phyloP scores from a whole-genome alignment of 2,888 invertebrate genomes.

The Hymenopus coronatus region DNA sequence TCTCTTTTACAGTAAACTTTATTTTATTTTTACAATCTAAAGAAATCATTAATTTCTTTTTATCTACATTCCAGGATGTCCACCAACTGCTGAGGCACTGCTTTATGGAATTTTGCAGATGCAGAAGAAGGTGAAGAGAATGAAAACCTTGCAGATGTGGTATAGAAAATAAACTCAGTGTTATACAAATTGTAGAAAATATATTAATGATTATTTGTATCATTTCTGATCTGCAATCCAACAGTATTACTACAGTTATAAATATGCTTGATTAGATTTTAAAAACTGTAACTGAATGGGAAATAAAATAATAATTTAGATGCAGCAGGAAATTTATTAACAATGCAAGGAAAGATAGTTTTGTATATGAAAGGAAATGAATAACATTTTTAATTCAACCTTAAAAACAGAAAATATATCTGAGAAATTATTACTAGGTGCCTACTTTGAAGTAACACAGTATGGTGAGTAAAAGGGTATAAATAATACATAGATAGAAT shows the following conservation, averaged over 20 bases:
- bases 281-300: not conserved
- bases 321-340: not conserved
- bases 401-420: too few species aligned
- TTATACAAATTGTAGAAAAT: not conserved
- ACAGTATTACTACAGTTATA: not conserved
- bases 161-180: constrained; percentile 74
- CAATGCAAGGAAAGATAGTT: too few species aligned
- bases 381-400: too few species aligned
- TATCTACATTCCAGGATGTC: constrained; percentile 66
- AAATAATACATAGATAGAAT: too few species aligned
- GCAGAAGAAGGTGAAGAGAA: constrained; percentile 96
- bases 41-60: too few species aligned
- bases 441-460: too few species aligned
- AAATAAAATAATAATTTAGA: not conserved
- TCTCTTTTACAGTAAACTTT: too few species aligned
- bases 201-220: not conserved
- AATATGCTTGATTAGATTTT: not conserved
- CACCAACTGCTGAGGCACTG: constrained; percentile 96
- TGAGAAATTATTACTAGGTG: too few species aligned
- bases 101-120: constrained; percentile 93
- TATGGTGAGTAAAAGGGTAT: too few species aligned
- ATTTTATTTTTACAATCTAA: too few species aligned
- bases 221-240: too few species aligned
- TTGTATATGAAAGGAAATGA: too few species aligned
- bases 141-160: constrained; percentile 86